phyloP scores from a whole-genome alignment of 1,140 invertebrate species.

The Zaprionus nigranus region DNA sequence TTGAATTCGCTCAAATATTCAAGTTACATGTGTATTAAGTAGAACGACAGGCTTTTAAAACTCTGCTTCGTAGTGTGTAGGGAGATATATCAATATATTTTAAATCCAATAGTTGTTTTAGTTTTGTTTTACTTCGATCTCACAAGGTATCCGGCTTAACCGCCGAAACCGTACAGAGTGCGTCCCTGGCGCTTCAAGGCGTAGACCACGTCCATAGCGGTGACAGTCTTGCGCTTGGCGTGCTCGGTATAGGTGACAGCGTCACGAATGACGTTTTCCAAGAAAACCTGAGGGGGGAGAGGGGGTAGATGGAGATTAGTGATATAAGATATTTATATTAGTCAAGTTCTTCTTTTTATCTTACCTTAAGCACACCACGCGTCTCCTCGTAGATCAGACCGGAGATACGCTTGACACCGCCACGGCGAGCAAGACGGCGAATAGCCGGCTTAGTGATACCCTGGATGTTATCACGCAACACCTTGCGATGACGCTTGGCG shows the following conservation, averaged over 20 bases:
- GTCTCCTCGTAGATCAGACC: constrained; percentile 91
- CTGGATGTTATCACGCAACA: constrained; percentile 90
- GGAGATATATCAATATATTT: constrained; percentile 18
- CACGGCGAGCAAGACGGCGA: constrained; percentile 88
- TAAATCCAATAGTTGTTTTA: constrained; percentile 21
- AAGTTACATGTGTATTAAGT: constrained; percentile 38
- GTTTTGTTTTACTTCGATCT: not conserved
- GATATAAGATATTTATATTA: constrained; percentile 61
- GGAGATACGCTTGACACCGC: constrained; percentile 91
- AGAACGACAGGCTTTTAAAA: constrained; percentile 21
- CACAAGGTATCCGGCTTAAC: constrained; percentile 83
- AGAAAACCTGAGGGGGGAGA: constrained; percentile 87
- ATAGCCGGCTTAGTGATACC: constrained; percentile 87
- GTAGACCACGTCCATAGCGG: constrained; percentile 95
- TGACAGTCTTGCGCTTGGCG: constrained; percentile 93
- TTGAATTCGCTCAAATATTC: constrained; percentile 49
- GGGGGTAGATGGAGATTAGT: constrained; percentile 14
- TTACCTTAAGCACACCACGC: constrained; percentile 90
- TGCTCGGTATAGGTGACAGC: constrained; percentile 94
- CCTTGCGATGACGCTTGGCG: constrained; percentile 89
- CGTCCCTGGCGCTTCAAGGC: constrained; percentile 93
- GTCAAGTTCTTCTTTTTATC: constrained; percentile 44
- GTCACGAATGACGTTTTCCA: constrained; percentile 93
- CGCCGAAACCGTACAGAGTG: constrained; percentile 88
- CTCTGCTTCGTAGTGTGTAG: constrained; percentile 18